A percentile compares a stretch with the other conserved stretches of the same genome.
These are phyloP conservation scores for Sylvilagus floridanus DNA, from an alignment of 2,797 vertebrate species.

Conservation along the genomic window DNA sequence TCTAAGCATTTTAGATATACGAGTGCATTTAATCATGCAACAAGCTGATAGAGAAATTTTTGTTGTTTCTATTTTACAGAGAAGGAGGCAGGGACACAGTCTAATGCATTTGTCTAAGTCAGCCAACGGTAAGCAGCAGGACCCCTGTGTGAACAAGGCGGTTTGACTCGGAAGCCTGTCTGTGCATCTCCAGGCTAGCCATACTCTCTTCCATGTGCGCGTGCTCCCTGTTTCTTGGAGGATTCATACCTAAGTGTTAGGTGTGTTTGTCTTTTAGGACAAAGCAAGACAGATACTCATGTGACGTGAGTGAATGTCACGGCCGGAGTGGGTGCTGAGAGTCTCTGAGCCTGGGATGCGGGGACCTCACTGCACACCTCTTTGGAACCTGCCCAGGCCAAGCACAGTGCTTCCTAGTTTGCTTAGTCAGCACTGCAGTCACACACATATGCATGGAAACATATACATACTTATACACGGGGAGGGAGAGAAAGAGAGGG, in stretches of 20 bases:
- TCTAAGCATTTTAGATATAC: conserved; percentile 30
- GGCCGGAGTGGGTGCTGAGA: not conserved
- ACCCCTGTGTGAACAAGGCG: not conserved
- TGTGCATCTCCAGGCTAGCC: not conserved
- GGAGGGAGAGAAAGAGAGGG: not conserved
- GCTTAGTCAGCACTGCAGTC: not conserved
- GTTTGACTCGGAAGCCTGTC: not conserved
- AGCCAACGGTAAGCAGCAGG: not conserved
- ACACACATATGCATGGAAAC: not conserved
- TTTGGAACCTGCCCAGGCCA: too few species aligned
- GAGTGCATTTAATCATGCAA: not conserved
- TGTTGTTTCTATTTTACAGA: not conserved
- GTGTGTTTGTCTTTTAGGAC: not conserved
- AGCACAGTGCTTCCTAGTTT: not conserved
- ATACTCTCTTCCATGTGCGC: not conserved
- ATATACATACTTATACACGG: not conserved
- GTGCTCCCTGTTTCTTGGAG: not conserved
- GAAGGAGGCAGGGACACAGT: not conserved
- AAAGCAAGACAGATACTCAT: not conserved
- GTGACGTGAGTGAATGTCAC: not conserved
- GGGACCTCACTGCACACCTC: not conserved
- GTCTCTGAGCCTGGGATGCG: accelerated
- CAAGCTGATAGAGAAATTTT: not conserved
- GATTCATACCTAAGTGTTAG: not conserved
- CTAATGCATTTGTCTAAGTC: not conserved